Base-by-base conservation (phyloP, 2,113 vertebrate genomes). In the Cardinalis cardinalis region DNA sequence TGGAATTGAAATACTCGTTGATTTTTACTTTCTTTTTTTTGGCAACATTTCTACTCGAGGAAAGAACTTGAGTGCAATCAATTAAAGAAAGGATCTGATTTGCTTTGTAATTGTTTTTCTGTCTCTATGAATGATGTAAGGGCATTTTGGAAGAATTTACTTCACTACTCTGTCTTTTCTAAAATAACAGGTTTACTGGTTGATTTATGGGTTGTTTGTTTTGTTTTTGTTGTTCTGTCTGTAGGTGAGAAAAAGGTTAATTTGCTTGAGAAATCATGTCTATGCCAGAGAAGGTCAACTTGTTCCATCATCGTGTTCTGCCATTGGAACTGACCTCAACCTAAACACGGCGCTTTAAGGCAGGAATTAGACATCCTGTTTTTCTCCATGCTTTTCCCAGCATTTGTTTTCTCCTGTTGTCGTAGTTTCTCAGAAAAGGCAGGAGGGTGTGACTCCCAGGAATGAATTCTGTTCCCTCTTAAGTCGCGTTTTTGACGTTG, bases 91-190 rank as follows among this genome's bases (percentile, higher is more conserved):
- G 71, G 81, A 94, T 95, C 95, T 95, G 95, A 95, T 96, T 95
- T 96, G 90, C 78, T 95, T 94, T 92, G 95, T 94, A 96, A 96
- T 96, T 96, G 93, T 96, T 96, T 95, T 95, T 94, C 93, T 96
- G 95, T 96, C 95, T 73, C 48, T 90, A 87, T 95, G 95, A 96
- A 95, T 94, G 95, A 96, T 96, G 90, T 89, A 93, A 94, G 93
- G 93, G 88, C 87, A 76, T 87, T 93, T 93, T 92, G 93, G 95
- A 95, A 92, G 89, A 95, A 94, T 94, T 95, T 94, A 90, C 89
- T 95, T 88, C 94, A 84, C 76, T 69, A 60, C 86, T 94, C 91
- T 95, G 93, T 93, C 95, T 92, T 84, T 93, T 77, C 79, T 86
- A 76, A 97, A 96, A 95, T 94, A 88, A 87, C 88, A 95, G 84